These are phyloP conservation scores for Arctocebus calabarensis DNA, from an alignment of 2,797 vertebrate species.

Conservation along the genomic window DNA sequence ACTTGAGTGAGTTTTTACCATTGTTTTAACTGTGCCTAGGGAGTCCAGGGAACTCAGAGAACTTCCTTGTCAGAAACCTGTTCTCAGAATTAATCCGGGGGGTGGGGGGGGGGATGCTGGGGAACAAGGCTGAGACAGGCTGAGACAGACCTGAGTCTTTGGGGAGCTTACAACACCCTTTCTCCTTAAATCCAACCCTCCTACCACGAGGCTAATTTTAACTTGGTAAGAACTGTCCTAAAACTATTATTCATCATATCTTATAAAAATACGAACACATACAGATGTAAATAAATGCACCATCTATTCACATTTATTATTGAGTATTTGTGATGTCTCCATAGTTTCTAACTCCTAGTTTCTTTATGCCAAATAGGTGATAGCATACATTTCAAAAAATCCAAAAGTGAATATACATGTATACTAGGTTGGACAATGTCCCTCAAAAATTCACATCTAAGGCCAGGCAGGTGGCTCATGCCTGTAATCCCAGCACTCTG, in stretches of 20 bases:
- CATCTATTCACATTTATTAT: neutral
- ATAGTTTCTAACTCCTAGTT: neutral
- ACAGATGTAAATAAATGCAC: neutral
- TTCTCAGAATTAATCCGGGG: too few relatives aligned
- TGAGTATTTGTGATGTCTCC: neutral
- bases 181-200: neutral
- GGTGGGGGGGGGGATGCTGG: too few relatives aligned
- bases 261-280: neutral
- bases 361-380: neutral
- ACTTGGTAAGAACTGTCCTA: neutral
- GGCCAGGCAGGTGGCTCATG: too few relatives aligned
- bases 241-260: neutral
- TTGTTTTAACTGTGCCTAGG: too few relatives aligned
- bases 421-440: neutral
- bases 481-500: too few relatives aligned
- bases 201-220: neutral
- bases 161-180: too few relatives aligned
- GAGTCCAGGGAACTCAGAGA: too few relatives aligned
- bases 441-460: neutral
- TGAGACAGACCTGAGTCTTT: too few relatives aligned
- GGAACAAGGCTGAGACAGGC: too few relatives aligned
- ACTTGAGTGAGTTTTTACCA: too few relatives aligned
- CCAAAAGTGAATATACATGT: neutral
- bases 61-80: too few relatives aligned
- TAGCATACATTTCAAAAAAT: neutral